A percentile compares a stretch with the other conserved stretches of the same genome.
Evolutionary conservation across 2,113 vertebrate species (phyloP).

Genomic region (Sorex fumeus): DNA sequence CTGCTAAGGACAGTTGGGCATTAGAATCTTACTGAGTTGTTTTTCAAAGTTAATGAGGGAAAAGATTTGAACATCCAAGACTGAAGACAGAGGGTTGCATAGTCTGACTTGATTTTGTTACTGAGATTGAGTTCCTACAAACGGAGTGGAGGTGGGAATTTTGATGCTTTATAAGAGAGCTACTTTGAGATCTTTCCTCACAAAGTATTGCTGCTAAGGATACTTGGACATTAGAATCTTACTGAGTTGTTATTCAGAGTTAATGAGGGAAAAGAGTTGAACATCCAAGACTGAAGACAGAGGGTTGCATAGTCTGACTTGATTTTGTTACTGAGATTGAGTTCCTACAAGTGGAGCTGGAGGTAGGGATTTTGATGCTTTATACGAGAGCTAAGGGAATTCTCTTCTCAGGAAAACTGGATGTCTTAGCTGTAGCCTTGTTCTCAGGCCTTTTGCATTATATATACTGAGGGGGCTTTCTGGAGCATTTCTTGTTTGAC

Average conservation of each 20-base stretch:
- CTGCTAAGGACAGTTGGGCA: not conserved
- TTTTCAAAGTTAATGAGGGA: not conserved
- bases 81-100: not conserved
- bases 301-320: not conserved
- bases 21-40: not conserved
- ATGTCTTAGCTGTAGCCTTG: not conserved
- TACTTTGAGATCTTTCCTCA: no score
- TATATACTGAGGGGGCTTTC: not conserved
- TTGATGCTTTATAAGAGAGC: not conserved
- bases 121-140: not conserved
- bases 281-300: not conserved
- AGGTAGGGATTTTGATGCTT: not conserved
- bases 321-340: not conserved
- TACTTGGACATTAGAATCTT: not conserved
- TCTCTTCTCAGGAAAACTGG: not conserved
- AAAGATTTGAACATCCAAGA: not conserved
- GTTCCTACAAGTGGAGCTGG: slow-evolving; percentile 1
- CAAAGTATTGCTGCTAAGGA: not conserved
- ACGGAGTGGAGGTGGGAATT: not conserved
- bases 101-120: not conserved
- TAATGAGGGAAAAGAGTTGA: not conserved
- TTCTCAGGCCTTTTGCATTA: not conserved
- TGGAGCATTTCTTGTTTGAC: not conserved
- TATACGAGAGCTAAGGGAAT: not conserved
- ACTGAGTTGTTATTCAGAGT: not conserved